Base-by-base conservation (phyloP, 2,888 invertebrate species). In the Chrysolina haemoptera region DNA sequence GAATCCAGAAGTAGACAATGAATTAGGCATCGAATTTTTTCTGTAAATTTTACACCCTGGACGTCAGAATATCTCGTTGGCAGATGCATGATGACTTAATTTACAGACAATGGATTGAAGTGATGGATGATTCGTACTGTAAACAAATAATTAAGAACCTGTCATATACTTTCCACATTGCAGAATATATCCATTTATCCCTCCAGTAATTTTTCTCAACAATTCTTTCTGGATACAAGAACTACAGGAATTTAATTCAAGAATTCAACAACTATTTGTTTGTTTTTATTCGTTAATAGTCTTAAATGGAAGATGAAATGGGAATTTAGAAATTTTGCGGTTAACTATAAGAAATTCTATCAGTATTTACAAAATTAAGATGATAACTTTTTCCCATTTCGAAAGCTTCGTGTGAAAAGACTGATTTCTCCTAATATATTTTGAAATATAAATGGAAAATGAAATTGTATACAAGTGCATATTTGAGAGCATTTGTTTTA, bases 361-460 rank as follows among this genome's bases (percentile, higher is more conserved):
- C 53, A 53, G 53, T 53, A 53, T 53, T 27, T 27, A 65, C 27
- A 64, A 10, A 55, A 18, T 67, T 50, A 35, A 62, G 68, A 43
- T 59, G 53, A n/a, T 27, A 50, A 62, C 70, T 48, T 48, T 70
- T 72, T 63, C 68, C 43, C 20, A 69, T 76, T 74, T 76, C 75
- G 67, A 70, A 64, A 75, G 80, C 78, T 82, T 82, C 80, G 74
- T 79, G 80, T 82, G 82, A 80, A 78, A 83, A 84, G 84, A 84
- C 84, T 84, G 84, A 84, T 80, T 80, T 68, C 83, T 77, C 76
- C 80, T 80, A 79, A 79, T 81, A 78, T 77, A 79, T 75, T 80
- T 78, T 75, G 74, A 73, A 70, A 76, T 74, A 50, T 68, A 71
- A 71, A 59, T 67, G 62, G 76, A 68, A 71, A 72, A 41, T 70